These are phyloP conservation scores for Agrotis clavis DNA, from an alignment of 2,888 invertebrate species.

Conservation along the genomic window DNA sequence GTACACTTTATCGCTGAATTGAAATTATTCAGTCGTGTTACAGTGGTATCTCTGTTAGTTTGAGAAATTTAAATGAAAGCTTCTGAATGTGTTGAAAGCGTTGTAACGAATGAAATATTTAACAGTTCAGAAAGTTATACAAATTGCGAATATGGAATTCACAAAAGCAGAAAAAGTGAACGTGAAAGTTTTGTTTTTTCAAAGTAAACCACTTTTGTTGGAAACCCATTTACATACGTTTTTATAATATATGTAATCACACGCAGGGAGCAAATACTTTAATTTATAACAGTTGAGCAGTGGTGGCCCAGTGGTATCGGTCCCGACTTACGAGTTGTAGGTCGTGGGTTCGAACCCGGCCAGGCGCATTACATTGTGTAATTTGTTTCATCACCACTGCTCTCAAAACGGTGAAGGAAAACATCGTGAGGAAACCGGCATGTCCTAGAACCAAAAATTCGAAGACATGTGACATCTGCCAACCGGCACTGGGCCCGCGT, in stretches of 20 bases:
- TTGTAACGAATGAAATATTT: conserved; percentile 38
- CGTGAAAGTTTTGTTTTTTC: background rate
- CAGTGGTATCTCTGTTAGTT: conserved; percentile 51
- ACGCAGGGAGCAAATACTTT: too few relatives aligned
- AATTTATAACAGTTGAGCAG: too few relatives aligned
- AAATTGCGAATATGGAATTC: conserved; percentile 37
- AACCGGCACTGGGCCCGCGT: too few relatives aligned
- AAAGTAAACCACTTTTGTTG: background rate
- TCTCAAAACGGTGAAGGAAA: too few relatives aligned
- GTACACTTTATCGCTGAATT: conserved; percentile 55
- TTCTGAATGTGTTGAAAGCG: conserved; percentile 42
- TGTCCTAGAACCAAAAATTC: too few relatives aligned
- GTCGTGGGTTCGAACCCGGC: too few relatives aligned
- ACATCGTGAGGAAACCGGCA: too few relatives aligned
- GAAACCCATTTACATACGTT: background rate
- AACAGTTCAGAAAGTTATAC: conserved; percentile 39
- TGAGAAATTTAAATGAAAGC: conserved; percentile 48
- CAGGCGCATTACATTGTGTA: too few relatives aligned
- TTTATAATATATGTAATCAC: background rate
- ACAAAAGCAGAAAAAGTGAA: conserved; percentile 11
- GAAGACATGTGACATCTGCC: too few relatives aligned
- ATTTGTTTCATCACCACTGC: too few relatives aligned
- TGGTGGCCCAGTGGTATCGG: too few relatives aligned
- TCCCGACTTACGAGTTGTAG: too few relatives aligned
- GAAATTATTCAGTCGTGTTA: conserved; percentile 59